phyloP scores from a whole-genome alignment of 1,140 invertebrate species.

The Philaenus spumarius region DNA sequence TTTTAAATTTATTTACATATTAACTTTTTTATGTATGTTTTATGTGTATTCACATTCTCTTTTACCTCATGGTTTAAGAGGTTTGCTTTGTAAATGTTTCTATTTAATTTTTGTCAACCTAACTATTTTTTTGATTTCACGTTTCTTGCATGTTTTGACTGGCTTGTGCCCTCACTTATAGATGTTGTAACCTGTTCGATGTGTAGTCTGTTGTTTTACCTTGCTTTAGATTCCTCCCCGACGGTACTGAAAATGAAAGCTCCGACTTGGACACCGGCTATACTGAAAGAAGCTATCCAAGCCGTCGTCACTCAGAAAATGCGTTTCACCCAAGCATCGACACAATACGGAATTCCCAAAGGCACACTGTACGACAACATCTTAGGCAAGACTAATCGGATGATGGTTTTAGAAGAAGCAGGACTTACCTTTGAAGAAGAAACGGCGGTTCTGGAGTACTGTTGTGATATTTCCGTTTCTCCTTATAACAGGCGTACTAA shows the following conservation, averaged over 20 bases:
- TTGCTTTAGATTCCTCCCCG: conserved; percentile 11
- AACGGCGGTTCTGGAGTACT: conserved; percentile 59
- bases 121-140: not conserved
- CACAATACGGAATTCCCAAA: conserved; percentile 65
- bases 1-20: no score
- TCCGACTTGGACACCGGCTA: conserved; percentile 65
- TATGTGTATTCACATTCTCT: no score
- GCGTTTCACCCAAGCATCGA: conserved; percentile 67
- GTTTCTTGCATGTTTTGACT: conserved; percentile 3
- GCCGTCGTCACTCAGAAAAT: conserved; percentile 67
- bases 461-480: conserved; percentile 62
- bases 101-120: no score
- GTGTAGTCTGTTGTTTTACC: conserved; percentile 15
- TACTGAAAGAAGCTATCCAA: conserved; percentile 66
- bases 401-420: conserved; percentile 64
- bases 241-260: conserved; percentile 48
- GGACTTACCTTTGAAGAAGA: conserved; percentile 55
- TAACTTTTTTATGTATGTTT: no score
- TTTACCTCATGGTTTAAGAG: no score
- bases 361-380: conserved; percentile 74
- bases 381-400: conserved; percentile 66
- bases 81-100: no score
- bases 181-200: conserved; percentile 12
- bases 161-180: not conserved
- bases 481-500: conserved; percentile 66